phyloP scores from a whole-genome alignment of 2,888 invertebrate genomes.

The Gryllus longicercus region DNA sequence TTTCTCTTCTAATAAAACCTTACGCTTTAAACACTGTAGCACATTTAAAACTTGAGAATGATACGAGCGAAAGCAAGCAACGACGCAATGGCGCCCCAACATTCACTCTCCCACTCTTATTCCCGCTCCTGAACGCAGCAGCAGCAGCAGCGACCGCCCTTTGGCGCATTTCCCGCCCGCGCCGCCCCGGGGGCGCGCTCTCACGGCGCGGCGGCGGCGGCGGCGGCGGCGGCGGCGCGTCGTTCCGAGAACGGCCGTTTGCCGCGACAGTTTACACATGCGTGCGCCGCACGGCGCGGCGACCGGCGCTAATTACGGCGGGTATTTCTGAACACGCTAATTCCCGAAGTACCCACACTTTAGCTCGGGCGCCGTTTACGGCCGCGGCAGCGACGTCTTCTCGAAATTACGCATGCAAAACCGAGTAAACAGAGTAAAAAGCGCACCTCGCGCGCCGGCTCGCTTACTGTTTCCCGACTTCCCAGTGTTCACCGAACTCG shows the following conservation, averaged over 20 bases:
- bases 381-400: background rate
- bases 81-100: too few species aligned
- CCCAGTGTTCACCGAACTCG: background rate
- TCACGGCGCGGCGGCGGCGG: background rate
- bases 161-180: too few species aligned
- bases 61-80: too few species aligned
- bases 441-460: background rate
- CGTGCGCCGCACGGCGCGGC: background rate
- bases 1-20: too few species aligned
- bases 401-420: background rate
- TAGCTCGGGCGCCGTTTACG: background rate
- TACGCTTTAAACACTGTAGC: too few species aligned
- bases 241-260: background rate
- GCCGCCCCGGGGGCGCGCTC: too few species aligned
- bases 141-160: too few species aligned
- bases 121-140: too few species aligned
- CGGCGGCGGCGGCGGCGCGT: background rate
- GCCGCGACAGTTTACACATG: constrained; percentile 5
- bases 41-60: too few species aligned
- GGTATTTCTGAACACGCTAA: constrained; percentile 17
- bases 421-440: constrained; percentile 5
- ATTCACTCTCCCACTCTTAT: too few species aligned
- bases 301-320: background rate
- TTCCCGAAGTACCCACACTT: background rate
- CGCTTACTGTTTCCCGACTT: background rate